Conservation (phyloP, 2,888 invertebrate genomes). For the Torymus texanus region DNA sequence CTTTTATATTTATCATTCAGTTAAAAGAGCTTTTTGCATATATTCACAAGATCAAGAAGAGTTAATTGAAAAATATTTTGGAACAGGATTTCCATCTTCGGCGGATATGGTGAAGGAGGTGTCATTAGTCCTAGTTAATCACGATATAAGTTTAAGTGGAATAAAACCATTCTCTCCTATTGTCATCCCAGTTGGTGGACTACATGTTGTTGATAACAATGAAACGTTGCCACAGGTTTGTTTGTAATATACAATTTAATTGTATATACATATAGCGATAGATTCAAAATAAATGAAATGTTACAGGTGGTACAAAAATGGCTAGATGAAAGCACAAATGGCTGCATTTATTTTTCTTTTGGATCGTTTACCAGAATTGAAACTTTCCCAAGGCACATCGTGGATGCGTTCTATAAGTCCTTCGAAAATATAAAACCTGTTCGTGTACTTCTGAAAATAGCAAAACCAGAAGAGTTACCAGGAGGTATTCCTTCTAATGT, state of each 20-base stretch:
- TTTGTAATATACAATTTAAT: neutral
- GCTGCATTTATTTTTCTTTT: constrained; percentile 70
- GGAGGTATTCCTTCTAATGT: constrained; percentile 69
- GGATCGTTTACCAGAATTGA: constrained; percentile 71
- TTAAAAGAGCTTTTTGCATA: too few relatives aligned
- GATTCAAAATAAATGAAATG: neutral
- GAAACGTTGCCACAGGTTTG: constrained; percentile 49
- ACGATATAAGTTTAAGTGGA: constrained; percentile 77
- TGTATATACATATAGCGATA: neutral
- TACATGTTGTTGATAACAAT: constrained; percentile 71
- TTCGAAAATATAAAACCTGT: constrained; percentile 68
- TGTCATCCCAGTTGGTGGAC: constrained; percentile 78
- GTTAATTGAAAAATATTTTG: constrained; percentile 45
- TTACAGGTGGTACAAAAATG: constrained; percentile 68
- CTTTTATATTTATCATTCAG: too few relatives aligned
- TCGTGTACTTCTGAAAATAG: constrained; percentile 67
- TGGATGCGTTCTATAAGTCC: constrained; percentile 63
- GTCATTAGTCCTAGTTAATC: constrained; percentile 75
- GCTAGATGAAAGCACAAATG: constrained; percentile 67
- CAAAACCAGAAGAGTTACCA: constrained; percentile 64
- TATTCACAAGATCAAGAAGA: neutral
- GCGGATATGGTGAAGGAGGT: constrained; percentile 65
- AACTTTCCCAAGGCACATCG: constrained; percentile 62
- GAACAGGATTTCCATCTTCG: constrained; percentile 43
- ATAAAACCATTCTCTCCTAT: constrained; percentile 75